Evolutionary conservation across 92 coral and sea anemone genomes (phyloP), one percentile per base, ranked within the genome.

Genomic region (Hydrozoanthus gracilis): DNA sequence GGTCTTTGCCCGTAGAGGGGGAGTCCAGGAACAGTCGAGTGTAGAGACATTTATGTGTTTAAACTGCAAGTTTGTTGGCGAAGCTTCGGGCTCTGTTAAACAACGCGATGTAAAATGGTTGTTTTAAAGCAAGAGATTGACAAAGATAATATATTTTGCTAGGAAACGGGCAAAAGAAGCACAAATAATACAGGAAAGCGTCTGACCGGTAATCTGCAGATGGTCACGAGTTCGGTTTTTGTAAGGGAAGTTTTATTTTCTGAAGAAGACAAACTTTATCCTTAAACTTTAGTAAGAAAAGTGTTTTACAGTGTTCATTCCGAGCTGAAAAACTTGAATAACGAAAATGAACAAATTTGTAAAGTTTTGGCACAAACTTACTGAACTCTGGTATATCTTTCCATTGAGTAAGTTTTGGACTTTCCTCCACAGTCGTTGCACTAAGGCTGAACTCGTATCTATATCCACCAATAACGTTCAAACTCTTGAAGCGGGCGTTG

Each of bases 1-100:
- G 3, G 66, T 77, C 18, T 52, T 77, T 44, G 52, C 66, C 12
- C 82, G 35, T 55, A 67, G 68, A 8, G 51, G 82, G 4, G 82
- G 82, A 47, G 66, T 77, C 82, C 82, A 77, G 51, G 82, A 54
- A n/a, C 68, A 77, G 49, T 77, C 55, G 18, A 51, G 39, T 10
- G 65, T 77, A 27, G 51, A 77, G 6, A 17, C 65, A 20, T 54
- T 35, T 11, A 77, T 67, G 50, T 52, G 82, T 10, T 20, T 51
- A 49, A 77, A 77, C 49, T 9, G 12, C 10, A 77, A n/a, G 12
- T 77, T 35, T 14, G 48, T 77, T 27, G 82, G 82, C 55, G 82
- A 44, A 54, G 17, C 82, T 52, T 55, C 51, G 1, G 82, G 82
- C n/a, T 3, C 82, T 77, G 18, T 44, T 71, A 67, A 67, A 2